Conservation (phyloP, 2,797 vertebrate species). For the Acanthurus lineatus region DNA sequence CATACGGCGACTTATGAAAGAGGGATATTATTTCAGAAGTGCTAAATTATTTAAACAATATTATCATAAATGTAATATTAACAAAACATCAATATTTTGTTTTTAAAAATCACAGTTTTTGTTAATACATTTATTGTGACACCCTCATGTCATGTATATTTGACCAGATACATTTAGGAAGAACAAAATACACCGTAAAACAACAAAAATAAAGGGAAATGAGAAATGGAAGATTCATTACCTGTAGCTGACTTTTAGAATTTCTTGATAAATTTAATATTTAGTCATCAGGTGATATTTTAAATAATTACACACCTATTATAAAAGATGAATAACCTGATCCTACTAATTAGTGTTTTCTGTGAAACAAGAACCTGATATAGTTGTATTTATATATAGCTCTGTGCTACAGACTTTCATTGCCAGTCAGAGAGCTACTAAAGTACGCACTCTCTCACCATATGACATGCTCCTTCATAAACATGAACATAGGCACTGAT, state of each 20-base stretch:
- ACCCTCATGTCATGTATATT: not conserved
- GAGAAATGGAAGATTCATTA: not conserved
- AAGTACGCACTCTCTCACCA: slow-evolving; percentile 1
- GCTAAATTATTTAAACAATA: no score
- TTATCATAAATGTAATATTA: no score
- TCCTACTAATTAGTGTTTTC: not conserved
- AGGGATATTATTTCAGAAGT: no score
- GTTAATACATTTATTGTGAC: no score
- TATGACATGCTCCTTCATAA: not conserved
- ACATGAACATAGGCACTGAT: not conserved
- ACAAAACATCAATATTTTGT: no score
- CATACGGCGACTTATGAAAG: no score
- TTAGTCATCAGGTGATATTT: not conserved
- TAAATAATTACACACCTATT: not conserved
- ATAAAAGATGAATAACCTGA: not conserved
- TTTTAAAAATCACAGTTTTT: no score
- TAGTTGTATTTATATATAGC: not conserved
- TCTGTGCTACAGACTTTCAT: not conserved
- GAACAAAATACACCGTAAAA: not conserved
- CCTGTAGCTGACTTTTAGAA: not conserved
- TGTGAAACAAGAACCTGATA: not conserved
- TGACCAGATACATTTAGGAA: slow-evolving; percentile 5
- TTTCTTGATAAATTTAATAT: not conserved
- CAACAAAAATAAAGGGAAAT: not conserved
- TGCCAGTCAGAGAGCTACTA: slow-evolving; percentile 4